Conservation (phyloP, 1,140 invertebrate genomes). For the Nasonia vitripennis region DNA sequence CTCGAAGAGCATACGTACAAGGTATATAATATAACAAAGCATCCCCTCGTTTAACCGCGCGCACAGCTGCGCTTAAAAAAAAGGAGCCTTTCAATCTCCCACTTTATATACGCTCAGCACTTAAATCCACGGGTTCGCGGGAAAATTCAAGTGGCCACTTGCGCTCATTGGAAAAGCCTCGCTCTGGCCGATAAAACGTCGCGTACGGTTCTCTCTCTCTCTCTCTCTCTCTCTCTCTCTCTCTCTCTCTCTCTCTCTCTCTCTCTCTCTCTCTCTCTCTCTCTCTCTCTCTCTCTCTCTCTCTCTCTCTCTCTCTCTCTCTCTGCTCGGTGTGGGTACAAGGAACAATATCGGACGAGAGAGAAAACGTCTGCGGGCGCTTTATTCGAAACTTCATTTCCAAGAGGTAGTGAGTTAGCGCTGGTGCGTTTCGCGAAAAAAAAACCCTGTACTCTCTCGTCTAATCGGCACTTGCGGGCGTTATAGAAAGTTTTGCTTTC, state of each 20-base stretch:
- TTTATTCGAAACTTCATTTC: neutral
- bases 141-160: neutral
- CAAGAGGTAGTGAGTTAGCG: neutral
- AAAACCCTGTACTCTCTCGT: neutral
- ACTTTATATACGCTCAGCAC: neutral
- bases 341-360: neutral
- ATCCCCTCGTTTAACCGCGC: too few relatives aligned
- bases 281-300: neutral
- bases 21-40: too few relatives aligned
- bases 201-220: neutral
- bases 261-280: neutral
- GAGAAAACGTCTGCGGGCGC: too few relatives aligned
- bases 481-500: neutral
- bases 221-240: neutral
- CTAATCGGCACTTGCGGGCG: neutral
- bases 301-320: neutral
- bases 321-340: neutral
- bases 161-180: neutral
- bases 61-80: neutral
- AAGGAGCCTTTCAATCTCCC: neutral
- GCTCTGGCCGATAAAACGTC: neutral
- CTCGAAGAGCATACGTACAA: too few relatives aligned
- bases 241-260: too few relatives aligned
- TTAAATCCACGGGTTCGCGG: neutral
- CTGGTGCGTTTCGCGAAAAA: neutral